A percentile compares a stretch with the other conserved stretches of the same genome.
Conservation (phyloP, 2,113 vertebrate species). For the Numida meleagris region DNA sequence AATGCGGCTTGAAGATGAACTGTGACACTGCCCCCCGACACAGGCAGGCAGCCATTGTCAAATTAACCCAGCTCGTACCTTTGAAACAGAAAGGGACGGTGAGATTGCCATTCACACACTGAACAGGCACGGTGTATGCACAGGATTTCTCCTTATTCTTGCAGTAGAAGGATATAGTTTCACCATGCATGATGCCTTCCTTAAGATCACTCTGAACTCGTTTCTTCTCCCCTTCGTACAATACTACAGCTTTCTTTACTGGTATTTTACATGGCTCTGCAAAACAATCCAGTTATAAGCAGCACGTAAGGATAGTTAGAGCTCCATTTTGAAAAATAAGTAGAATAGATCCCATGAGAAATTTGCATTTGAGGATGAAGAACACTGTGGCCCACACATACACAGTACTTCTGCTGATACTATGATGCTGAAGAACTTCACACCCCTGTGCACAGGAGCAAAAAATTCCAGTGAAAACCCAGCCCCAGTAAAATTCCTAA, state of each 20-base stretch:
- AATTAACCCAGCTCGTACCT: constrained; percentile 64
- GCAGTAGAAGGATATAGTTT: constrained; percentile 87
- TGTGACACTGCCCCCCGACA: background rate
- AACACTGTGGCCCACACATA: background rate
- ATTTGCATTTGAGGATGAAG: background rate
- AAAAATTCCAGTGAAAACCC: background rate
- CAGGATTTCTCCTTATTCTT: constrained; percentile 84
- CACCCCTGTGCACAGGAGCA: background rate
- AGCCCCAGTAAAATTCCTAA: background rate
- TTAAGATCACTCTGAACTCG: constrained; percentile 82
- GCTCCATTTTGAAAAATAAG: background rate
- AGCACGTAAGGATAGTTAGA: background rate
- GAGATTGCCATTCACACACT: constrained; percentile 83
- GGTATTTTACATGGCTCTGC: constrained; percentile 86
- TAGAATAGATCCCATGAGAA: background rate
- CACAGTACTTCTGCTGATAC: background rate
- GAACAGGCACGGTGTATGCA: constrained; percentile 80
- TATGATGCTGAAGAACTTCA: background rate
- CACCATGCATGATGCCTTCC: constrained; percentile 81
- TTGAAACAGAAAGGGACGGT: constrained; percentile 85
- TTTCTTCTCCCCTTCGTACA: constrained; percentile 80
- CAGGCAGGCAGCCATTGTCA: background rate
- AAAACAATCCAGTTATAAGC: background rate
- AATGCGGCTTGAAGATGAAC: background rate
- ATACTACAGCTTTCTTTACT: constrained; percentile 84